phyloP scores from a whole-genome alignment of 2,113 vertebrate genomes.

The Pycnonotus jocosus region DNA sequence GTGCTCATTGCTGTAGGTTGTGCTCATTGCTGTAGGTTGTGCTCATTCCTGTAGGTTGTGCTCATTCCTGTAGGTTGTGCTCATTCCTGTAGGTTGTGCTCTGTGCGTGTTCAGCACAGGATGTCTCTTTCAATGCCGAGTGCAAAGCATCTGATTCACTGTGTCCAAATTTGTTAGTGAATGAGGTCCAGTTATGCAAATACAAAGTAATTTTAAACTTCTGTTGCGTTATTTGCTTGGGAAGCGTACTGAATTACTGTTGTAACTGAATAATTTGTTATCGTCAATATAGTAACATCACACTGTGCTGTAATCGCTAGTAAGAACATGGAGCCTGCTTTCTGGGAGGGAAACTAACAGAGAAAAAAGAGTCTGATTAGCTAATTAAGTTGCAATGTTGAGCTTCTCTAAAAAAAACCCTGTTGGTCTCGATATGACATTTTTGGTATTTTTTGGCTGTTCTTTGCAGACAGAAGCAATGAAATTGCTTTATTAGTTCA shows the following conservation, averaged over 20 bases:
- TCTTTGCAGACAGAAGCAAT: neutral
- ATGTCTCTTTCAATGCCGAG: rapidly evolving
- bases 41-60: neutral
- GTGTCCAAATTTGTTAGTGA: neutral
- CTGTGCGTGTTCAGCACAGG: neutral
- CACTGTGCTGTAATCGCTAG: neutral
- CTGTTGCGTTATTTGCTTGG: neutral
- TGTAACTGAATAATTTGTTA: neutral
- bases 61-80: neutral
- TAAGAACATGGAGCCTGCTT: neutral
- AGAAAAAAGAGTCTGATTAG: neutral
- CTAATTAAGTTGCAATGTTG: neutral
- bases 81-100: neutral
- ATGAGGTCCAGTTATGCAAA: constrained; percentile 7
- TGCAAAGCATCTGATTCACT: neutral
- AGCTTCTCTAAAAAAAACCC: neutral
- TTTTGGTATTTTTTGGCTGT: neutral
- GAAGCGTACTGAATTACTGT: neutral
- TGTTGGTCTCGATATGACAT: neutral
- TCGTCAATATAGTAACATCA: neutral
- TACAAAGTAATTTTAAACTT: neutral
- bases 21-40: neutral
- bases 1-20: too few relatives aligned
- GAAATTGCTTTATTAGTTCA: neutral
- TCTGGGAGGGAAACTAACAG: neutral